These are phyloP conservation scores for Seriola aureovittata DNA, from an alignment of 2,113 vertebrate species.

Conservation along the genomic window DNA sequence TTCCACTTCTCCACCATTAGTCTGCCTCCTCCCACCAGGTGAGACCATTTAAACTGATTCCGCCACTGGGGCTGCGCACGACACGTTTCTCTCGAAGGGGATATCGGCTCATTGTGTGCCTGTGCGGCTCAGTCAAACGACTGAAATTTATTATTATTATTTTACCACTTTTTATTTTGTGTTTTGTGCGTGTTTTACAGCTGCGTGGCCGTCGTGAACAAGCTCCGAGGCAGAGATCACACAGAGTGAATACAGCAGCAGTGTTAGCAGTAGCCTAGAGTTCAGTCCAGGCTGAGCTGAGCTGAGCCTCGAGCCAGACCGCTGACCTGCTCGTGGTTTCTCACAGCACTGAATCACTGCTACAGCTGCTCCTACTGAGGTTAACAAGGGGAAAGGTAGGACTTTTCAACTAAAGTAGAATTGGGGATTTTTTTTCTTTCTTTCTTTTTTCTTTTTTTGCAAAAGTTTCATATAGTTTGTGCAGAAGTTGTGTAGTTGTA, in stretches of 20 bases:
- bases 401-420: too few relatives aligned
- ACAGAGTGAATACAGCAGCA: not conserved
- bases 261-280: not conserved
- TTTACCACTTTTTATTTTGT: not conserved
- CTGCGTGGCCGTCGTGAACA: not conserved
- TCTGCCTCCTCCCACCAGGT: constrained; percentile 46
- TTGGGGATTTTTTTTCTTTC: not conserved
- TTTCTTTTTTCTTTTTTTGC: not conserved
- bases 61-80: accelerated
- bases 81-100: not conserved
- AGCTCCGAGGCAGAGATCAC: not conserved
- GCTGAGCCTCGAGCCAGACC: not conserved
- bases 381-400: constrained; percentile 26
- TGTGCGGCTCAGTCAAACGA: too few relatives aligned
- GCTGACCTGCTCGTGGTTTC: constrained; percentile 14
- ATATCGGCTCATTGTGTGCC: accelerated
- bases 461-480: not conserved
- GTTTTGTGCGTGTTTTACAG: constrained; percentile 1
- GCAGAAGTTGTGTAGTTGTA: not conserved
- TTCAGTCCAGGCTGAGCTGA: not conserved
- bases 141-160: not conserved
- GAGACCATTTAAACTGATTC: constrained; percentile 48
- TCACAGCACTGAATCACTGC: not conserved
- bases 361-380: too few relatives aligned
- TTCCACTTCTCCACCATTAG: not conserved